Conservation (phyloP, 2,888 invertebrate genomes). For the Amaurobius ferox region DNA sequence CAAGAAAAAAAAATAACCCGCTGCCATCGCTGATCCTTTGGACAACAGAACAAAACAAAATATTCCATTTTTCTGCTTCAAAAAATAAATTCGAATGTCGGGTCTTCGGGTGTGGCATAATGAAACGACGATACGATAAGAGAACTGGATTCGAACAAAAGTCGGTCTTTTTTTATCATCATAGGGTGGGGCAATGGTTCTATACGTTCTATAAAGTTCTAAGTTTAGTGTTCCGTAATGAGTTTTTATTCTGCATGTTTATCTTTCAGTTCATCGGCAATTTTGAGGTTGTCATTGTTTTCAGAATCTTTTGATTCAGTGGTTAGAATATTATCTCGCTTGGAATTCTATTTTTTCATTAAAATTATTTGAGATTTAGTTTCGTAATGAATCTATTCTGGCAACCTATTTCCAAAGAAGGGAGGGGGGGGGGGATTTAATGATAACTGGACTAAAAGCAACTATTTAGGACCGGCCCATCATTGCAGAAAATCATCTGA, state of each 20-base stretch:
- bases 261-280: background rate
- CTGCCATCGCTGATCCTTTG: too few species aligned
- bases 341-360: too few species aligned
- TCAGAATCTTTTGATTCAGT: too few species aligned
- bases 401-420: too few species aligned
- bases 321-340: too few species aligned
- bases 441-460: too few species aligned
- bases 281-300: background rate
- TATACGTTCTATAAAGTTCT: background rate
- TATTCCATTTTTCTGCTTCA: background rate
- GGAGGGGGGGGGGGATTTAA: too few species aligned
- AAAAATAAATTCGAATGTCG: background rate
- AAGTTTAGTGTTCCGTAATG: background rate
- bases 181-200: background rate
- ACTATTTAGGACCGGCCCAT: too few species aligned
- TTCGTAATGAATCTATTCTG: too few species aligned
- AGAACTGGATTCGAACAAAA: background rate
- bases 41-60: background rate
- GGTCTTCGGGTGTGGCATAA: background rate
- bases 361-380: too few species aligned
- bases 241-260: background rate
- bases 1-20: too few species aligned
- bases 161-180: background rate
- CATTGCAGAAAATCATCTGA: too few species aligned
- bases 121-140: background rate